Evolutionary conservation across 2,113 vertebrate species (phyloP), one percentile per base, ranked within the genome.

Genomic region (Sisor rabdophorus): DNA sequence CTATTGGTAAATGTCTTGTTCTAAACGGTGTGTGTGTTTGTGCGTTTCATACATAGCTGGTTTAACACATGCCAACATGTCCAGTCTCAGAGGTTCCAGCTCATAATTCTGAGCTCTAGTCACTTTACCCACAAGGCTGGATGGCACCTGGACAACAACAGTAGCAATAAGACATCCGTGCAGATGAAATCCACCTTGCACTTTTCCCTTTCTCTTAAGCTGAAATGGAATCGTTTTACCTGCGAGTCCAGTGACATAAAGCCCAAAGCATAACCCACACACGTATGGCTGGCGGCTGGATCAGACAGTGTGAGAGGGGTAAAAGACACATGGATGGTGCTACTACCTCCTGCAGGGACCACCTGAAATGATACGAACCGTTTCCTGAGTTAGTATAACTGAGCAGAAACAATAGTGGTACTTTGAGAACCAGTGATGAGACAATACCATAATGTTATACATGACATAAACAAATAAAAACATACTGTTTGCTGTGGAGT

Each of bases 401-500:
- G 40, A 44, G 4, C 9, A 1, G 9, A 4, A 44, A 44, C 4
- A 44, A 44, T 44, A 44, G 40, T 60, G 4, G 64, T 40, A 58
- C 56, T 20, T 52, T 19, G 28, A 50, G 30, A 74, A 20, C 0
- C 9, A 60, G 26, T 16, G 11, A 17, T 20, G 9, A 61, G 17
- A 61, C 28, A 15, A 32, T 2, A 61, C 4, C 0, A 32, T 20
- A 20, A 40, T 3, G 58, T 17, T 30, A 12, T 63, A 12, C 1
- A 0, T 6, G n/a, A 7, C 2, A 32, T 10, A 4, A 50, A 7
- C 10, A 36, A 50, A n/a, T n/a, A 7, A 56, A 64, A 15, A 82
- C 93, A 79, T 91, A 99, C 97, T 73, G 89, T 87, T 82, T 98
- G 96, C 80, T 88, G 90, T 26, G 96, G 96, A 71, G 89, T 93